A percentile compares a stretch with the other conserved stretches of the same genome.
Conservation (phyloP, 2,888 invertebrate genomes). For the Troides helena region DNA sequence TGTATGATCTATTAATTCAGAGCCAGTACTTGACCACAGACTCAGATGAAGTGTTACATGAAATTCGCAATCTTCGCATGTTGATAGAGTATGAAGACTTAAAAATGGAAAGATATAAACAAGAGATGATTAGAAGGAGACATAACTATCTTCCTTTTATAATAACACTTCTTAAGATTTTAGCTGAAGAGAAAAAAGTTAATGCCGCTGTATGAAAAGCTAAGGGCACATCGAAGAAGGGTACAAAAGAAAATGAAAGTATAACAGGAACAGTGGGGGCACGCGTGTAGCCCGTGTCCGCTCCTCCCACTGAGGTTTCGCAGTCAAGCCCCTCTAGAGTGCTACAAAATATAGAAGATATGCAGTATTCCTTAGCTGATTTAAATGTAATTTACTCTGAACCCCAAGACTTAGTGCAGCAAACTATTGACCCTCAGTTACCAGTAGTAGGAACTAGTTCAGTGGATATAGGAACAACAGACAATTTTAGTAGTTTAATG, state of each 20-base stretch:
- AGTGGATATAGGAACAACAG: constrained; percentile 4
- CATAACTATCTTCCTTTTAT: constrained; percentile 99
- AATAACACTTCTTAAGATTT: constrained; percentile 93
- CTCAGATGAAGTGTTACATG: constrained; percentile 85
- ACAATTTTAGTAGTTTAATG: constrained; percentile 16
- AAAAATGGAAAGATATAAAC: constrained; percentile 88
- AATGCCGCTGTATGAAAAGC: constrained; percentile 93
- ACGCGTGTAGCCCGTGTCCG: constrained; percentile 87
- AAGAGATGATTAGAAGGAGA: constrained; percentile 94
- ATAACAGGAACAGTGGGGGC: constrained; percentile 59
- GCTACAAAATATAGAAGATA: constrained; percentile 49
- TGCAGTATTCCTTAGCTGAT: constrained; percentile 56
- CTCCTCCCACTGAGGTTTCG: constrained; percentile 91
- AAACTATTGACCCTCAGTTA: constrained; percentile 29
- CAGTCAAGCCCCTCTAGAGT: constrained; percentile 84
- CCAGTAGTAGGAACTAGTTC: background rate
- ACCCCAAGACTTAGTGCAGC: constrained; percentile 39
- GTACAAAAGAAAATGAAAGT: constrained; percentile 78
- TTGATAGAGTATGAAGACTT: constrained; percentile 92
- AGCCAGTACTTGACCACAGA: constrained; percentile 85
- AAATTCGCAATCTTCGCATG: constrained; percentile 86
- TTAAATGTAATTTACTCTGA: constrained; percentile 59
- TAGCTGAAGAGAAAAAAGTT: constrained; percentile 96
- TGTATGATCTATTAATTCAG: constrained; percentile 83
- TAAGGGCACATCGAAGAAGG: constrained; percentile 85